These are phyloP conservation scores for Bagarius yarrelli DNA, from an alignment of 2,113 vertebrate species.

Conservation along the genomic window DNA sequence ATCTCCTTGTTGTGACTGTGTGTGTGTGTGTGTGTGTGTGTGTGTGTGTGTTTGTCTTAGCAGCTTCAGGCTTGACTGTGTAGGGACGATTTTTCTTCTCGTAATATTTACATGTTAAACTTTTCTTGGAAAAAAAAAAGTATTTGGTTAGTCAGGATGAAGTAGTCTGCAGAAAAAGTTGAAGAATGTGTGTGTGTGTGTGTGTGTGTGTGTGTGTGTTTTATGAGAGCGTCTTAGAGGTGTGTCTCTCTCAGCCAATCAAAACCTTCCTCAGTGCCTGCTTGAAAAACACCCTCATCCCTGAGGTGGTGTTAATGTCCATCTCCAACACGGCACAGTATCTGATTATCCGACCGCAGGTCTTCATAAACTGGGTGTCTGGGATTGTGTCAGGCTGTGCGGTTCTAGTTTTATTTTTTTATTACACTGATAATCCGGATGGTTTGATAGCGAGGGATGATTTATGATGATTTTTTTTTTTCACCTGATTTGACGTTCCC, in stretches of 20 bases:
- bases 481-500: not conserved
- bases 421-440: not conserved
- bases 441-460: not conserved
- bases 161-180: not conserved
- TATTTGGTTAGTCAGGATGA: too few species aligned
- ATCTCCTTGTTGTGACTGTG: not conserved
- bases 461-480: not conserved
- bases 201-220: conserved; percentile 5
- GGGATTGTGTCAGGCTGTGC: not conserved
- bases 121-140: too few species aligned
- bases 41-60: too few species aligned
- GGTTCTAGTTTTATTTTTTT: not conserved
- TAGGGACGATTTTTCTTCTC: too few species aligned
- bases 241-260: conserved; percentile 15
- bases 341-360: not conserved
- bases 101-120: too few species aligned
- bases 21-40: conserved; percentile 9
- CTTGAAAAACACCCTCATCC: not conserved
- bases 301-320: not conserved
- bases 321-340: not conserved
- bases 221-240: not conserved
- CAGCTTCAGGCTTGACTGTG: too few species aligned
- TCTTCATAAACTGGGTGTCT: not conserved
- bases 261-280: not conserved
- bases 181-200: not conserved